Percentiles rank a stretch among this genome's conserved stretches.
Conservation (phyloP, 2,797 vertebrate species). For the Neoniphon sammara region DNA sequence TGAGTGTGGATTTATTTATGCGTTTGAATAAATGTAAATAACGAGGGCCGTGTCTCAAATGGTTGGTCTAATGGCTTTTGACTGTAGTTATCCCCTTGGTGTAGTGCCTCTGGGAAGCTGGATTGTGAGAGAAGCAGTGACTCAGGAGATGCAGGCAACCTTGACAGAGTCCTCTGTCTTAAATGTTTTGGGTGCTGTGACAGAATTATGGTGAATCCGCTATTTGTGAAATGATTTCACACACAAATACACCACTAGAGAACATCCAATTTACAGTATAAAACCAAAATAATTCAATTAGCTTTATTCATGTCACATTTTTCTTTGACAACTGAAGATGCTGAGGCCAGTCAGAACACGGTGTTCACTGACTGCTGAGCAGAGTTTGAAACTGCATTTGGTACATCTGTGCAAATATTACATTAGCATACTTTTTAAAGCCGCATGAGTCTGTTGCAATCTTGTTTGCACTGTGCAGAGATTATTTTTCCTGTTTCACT, state of each 20-base stretch:
- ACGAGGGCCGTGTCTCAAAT: conserved; percentile 31
- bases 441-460: conserved; percentile 19
- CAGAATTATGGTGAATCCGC: conserved; percentile 6
- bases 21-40: conserved; percentile 65
- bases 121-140: conserved; percentile 23
- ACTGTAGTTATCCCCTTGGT: conserved; percentile 25
- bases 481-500: conserved; percentile 3
- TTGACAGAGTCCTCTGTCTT: conserved; percentile 10
- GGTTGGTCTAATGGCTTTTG: conserved; percentile 59
- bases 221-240: conserved; percentile 11
- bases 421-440: conserved; percentile 40
- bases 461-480: conserved; percentile 49
- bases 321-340: not conserved
- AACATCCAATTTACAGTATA: no score
- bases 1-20: conserved; percentile 52
- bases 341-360: conserved; percentile 19
- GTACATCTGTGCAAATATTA: conserved; percentile 60
- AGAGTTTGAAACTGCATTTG: conserved; percentile 38
- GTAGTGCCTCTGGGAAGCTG: conserved; percentile 23
- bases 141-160: conserved; percentile 2
- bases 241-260: conserved; percentile 1
- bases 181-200: not conserved
- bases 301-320: conserved; percentile 10
- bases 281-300: conserved; percentile 14
- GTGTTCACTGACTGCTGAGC: conserved; percentile 37